Evolutionary conservation across 2,113 vertebrate genomes (phyloP), one percentile per base, ranked within the genome.

Genomic region (Brachypodius melanocephalos): DNA sequence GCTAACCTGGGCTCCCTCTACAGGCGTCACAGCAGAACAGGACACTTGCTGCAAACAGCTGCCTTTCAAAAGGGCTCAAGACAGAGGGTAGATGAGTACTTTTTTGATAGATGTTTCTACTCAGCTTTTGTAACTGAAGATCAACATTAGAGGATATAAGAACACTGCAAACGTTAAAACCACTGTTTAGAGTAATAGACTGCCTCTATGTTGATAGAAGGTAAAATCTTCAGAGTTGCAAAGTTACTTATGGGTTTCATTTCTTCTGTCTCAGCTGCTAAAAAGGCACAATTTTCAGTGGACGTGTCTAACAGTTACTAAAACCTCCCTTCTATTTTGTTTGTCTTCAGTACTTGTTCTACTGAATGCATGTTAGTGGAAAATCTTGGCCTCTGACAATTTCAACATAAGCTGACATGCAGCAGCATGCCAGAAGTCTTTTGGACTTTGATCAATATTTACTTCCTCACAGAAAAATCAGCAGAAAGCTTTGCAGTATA

Each of bases 1-100:
- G n/a, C 85, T 88, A 94, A 40, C 68, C 8, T 31, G 48, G 20
- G 88, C 95, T 94, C 96, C 96, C 94, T 78, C 96, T 97, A 38
- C 85, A 90, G 96, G 93, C 68, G 9, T 91, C 40, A 17, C 29
- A 57, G 72, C 34, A 68, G 72, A 93, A 65, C 51, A 75, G 31
- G 59, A 61, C 48, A 28, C 24, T 16, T 31, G 2, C 17, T 81
- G 24, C 0, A n/a, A 66, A 18, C 51, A 46, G 34, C 46, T 81
- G 34, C 54, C 48, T 88, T 71, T 80, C 36, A 17, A 51, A 75
- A 66, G 42, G n/a, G 43, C 6, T 58, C 14, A 32, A 34, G 36
- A 25, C 36, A 65, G 24, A 45, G 34, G 14, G 20, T 59, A 40
- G 19, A 89, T 9, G 4, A 42, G 10, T 38, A 32, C 14, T n/a